Percentiles rank a stretch among this genome's conserved stretches.
Conservation (phyloP, 2,113 vertebrate species). For the Pelvicachromis taeniatus region DNA sequence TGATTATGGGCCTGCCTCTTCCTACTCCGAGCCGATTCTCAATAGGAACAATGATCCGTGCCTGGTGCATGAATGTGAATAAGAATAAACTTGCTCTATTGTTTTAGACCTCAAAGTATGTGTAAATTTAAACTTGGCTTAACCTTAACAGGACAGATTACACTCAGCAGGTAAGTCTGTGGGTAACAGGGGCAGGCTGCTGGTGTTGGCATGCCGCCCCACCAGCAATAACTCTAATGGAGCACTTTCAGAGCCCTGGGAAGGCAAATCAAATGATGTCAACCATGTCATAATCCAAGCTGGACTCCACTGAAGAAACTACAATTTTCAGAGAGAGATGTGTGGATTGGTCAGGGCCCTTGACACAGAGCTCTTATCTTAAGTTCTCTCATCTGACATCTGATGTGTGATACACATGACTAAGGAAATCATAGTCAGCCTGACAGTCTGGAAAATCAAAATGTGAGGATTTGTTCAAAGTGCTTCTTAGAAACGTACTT, state of each 20-base stretch:
- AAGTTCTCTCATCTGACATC: slow-evolving; percentile 26
- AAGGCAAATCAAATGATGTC: slow-evolving; percentile 60
- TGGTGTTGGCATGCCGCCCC: slow-evolving; percentile 38
- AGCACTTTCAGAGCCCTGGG: slow-evolving; percentile 65
- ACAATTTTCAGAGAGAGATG: not conserved
- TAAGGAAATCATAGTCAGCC: not conserved
- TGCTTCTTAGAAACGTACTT: not conserved
- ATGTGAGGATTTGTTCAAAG: not conserved
- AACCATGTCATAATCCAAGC: slow-evolving; percentile 55
- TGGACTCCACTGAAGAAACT: slow-evolving; percentile 6
- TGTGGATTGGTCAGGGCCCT: not conserved
- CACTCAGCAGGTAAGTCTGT: slow-evolving; percentile 62
- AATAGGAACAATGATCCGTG: not conserved
- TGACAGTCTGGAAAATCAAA: not conserved
- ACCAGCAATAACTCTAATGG: slow-evolving; percentile 64
- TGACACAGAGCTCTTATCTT: not conserved
- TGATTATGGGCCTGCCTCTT: slow-evolving; percentile 15
- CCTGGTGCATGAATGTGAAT: not conserved
- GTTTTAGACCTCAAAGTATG: slow-evolving; percentile 1
- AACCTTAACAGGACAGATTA: slow-evolving; percentile 48
- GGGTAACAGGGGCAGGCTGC: slow-evolving; percentile 46
- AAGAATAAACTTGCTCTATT: not conserved
- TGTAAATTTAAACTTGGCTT: slow-evolving; percentile 44
- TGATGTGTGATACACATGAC: slow-evolving; percentile 20
- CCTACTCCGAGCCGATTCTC: not conserved